Evolutionary conservation across 2,113 vertebrate genomes (phyloP).

Genomic region (Edolisoma coerulescens): DNA sequence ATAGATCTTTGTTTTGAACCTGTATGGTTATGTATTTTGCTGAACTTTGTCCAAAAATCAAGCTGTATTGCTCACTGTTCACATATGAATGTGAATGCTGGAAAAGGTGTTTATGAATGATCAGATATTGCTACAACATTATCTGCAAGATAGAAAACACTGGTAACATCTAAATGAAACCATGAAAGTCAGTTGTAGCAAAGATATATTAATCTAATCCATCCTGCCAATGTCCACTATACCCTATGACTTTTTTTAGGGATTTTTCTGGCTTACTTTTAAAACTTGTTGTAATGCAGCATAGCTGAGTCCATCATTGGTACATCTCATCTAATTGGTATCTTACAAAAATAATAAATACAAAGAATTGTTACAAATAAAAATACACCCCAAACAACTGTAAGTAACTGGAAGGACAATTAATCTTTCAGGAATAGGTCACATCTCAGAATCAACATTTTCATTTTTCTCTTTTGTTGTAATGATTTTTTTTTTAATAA

Average conservation of each 20-base stretch:
- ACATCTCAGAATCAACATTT: not conserved
- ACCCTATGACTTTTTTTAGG: not conserved
- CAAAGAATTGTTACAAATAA: not conserved
- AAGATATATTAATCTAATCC: not conserved
- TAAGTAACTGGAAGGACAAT: not conserved
- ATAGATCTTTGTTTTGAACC: not conserved
- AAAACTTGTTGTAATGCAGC: not conserved
- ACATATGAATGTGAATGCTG: not conserved
- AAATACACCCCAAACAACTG: not conserved
- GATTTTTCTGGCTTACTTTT: not conserved
- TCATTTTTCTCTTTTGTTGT: not conserved
- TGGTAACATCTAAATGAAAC: not conserved
- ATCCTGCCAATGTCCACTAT: not conserved
- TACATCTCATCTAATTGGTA: not conserved
- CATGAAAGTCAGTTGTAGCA: not conserved
- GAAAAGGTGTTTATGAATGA: not conserved
- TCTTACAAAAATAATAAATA: not conserved
- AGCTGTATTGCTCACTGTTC: not conserved
- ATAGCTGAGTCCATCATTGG: not conserved
- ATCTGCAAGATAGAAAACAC: not conserved
- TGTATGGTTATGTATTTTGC: not conserved
- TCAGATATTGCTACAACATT: not conserved
- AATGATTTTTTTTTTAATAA: not conserved
- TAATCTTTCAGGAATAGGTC: not conserved
- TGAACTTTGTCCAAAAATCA: not conserved